Evolutionary conservation across 2,888 invertebrate species (phyloP), one percentile per base, ranked within the genome.

Genomic region (Chalcosyrphus nemorum): DNA sequence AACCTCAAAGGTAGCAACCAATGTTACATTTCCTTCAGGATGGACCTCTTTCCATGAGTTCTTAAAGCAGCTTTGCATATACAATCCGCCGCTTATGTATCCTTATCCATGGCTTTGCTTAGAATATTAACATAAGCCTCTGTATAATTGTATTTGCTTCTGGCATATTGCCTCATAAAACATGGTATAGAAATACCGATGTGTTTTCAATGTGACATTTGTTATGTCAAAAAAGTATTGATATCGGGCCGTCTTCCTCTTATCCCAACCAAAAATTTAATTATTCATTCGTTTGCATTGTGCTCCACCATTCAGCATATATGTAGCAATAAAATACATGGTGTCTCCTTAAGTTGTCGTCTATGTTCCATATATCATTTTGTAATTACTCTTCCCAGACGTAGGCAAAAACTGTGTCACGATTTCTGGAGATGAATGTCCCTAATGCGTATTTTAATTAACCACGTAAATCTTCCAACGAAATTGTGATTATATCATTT

Each of bases 381-480:
- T 19, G 27, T 52, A 52, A 52, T 52, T 52, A 29, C 52, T 27
- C 29, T 29, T 29, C 2, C 27, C 9, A n/a, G 13, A 7, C 27
- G 15, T 4, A 27, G 13, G 29, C 15, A 29, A 52, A 52, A 52
- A 15, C 27, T 27, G 24, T 52, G 52, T 52, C 52, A 52, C 52
- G 27, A 29, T 27, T 15, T 29, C 52, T 29, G 0, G 9, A 29
- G 52, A 52, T 29, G 29, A 52, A 52, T 52, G 52, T 11, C 29
- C 24, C 52, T 29, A 52, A 52, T 29, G 27, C 7, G 21, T 41
- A 15, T 59, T 43, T 59, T 59, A 59, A 59, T 59, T 59, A 41
- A 24, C 41, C 59, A 59, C 59, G 59, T 59, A 59, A 59, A 59
- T 59, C 59, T 27, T 52, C 29, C 13, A 15, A 27, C 7, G 7